Conservation (phyloP, 1,140 invertebrate genomes). For the Microplitis demolitor region DNA sequence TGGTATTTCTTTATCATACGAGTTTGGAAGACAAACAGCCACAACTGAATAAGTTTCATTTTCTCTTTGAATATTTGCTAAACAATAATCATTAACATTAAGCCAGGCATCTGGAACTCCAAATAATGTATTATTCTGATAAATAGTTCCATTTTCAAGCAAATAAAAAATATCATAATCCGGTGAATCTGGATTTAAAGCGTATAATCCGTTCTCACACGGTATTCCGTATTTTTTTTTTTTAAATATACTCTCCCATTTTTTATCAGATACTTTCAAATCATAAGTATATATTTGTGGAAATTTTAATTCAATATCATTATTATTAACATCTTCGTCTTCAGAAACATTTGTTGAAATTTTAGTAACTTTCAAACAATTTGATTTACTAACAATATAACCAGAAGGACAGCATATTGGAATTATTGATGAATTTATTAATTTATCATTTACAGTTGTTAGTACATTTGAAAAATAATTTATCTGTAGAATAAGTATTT, state of each 20-base stretch:
- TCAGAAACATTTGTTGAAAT: background rate
- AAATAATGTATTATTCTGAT: conserved; percentile 13
- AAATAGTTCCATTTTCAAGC: conserved; percentile 46
- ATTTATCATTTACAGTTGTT: background rate
- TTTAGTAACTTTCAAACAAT: conserved; percentile 18
- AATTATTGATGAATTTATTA: background rate
- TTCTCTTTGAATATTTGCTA: conserved; percentile 32
- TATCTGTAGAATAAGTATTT: background rate
- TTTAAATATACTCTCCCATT: conserved; percentile 5
- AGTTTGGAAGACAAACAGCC: conserved; percentile 32
- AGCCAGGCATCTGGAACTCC: conserved; percentile 15
- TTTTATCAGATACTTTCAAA: conserved; percentile 25
- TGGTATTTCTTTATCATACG: background rate
- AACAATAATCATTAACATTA: conserved; percentile 40
- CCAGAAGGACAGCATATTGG: conserved; percentile 40
- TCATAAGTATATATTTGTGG: conserved; percentile 28
- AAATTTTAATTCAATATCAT: conserved; percentile 4
- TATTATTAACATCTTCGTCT: background rate
- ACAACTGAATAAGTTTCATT: conserved; percentile 8
- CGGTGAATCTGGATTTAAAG: conserved; percentile 34
- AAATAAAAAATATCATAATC: conserved; percentile 44
- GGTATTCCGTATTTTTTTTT: conserved; percentile 29
- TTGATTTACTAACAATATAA: conserved; percentile 15
- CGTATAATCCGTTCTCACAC: conserved; percentile 35
- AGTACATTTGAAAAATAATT: background rate